Conservation (phyloP, 2,113 vertebrate species). For the Oxyura jamaicensis region DNA sequence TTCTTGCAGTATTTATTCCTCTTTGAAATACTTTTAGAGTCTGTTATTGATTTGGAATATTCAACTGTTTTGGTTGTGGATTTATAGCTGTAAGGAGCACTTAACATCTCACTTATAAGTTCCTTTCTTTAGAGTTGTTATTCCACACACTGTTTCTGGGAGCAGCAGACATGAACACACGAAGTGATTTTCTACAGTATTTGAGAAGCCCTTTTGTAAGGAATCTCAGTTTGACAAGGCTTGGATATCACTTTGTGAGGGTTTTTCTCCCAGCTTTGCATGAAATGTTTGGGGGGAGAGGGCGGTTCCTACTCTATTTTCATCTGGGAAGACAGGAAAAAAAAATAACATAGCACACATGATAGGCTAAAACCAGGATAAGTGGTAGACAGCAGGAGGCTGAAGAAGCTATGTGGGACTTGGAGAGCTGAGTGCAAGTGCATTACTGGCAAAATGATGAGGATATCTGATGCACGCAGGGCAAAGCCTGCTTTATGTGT, state of each 20-base stretch:
- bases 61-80: slow-evolving; percentile 17
- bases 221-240: neutral
- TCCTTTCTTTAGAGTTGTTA: neutral
- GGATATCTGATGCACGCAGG: neutral
- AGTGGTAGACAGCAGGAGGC: neutral
- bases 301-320: neutral
- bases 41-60: slow-evolving; percentile 46
- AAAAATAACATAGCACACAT: neutral
- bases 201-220: slow-evolving; percentile 5
- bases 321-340: neutral
- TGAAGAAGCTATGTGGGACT: neutral
- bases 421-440: neutral
- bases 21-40: slow-evolving; percentile 9
- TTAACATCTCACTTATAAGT: slow-evolving; percentile 8
- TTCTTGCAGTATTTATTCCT: slow-evolving; percentile 29
- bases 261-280: neutral
- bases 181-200: neutral
- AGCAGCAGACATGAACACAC: neutral
- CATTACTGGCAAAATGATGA: fast-evolving
- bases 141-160: neutral
- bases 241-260: neutral
- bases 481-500: neutral
- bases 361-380: neutral
- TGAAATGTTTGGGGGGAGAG: neutral
- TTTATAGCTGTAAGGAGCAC: slow-evolving; percentile 43